Conservation (phyloP, 2,888 invertebrate genomes). For the Dendrolimus houi region DNA sequence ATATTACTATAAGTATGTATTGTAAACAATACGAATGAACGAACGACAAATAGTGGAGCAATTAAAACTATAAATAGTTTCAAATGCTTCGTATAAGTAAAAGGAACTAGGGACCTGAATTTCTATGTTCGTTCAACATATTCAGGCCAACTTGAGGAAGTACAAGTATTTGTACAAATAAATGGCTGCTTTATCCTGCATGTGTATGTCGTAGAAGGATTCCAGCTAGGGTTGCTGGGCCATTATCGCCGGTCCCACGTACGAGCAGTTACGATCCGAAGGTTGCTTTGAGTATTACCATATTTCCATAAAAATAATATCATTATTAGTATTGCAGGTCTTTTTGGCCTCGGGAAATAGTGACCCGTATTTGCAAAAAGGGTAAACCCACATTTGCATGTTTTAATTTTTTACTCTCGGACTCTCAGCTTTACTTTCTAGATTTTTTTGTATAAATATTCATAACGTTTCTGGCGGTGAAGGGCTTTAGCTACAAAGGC, state of each 20-base stretch:
- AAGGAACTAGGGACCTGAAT: too few species aligned
- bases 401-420: background rate
- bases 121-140: too few species aligned
- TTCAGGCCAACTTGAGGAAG: background rate
- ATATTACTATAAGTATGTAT: too few species aligned
- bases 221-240: background rate
- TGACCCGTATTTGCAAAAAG: slow-evolving; percentile 1
- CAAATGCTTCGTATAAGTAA: too few species aligned
- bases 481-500: background rate
- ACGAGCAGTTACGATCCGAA: background rate
- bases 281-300: background rate
- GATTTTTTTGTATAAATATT: background rate
- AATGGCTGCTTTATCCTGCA: background rate
- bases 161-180: background rate
- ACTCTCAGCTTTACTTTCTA: background rate
- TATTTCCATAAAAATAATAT: background rate
- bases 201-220: background rate
- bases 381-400: background rate
- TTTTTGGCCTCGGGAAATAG: background rate
- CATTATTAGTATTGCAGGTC: background rate
- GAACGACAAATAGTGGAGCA: too few species aligned
- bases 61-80: too few species aligned
- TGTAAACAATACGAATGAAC: too few species aligned
- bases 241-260: background rate
- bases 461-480: background rate